Evolutionary conservation across 2,113 vertebrate genomes (phyloP).

Genomic region (Holacanthus passer): DNA sequence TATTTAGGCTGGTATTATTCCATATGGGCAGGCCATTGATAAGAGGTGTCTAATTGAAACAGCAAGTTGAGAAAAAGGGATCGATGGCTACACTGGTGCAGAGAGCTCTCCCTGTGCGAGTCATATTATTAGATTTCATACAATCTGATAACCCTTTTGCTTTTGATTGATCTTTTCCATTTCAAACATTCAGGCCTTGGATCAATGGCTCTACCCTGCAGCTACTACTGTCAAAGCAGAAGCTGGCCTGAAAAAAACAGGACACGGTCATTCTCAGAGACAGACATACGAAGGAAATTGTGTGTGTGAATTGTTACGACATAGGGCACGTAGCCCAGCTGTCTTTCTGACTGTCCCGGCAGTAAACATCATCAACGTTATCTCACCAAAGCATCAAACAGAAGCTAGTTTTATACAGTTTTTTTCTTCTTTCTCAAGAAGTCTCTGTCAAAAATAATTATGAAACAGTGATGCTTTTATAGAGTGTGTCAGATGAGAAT

Average conservation of each 20-base stretch:
- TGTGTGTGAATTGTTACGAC: constrained; percentile 25
- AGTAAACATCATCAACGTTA: background rate
- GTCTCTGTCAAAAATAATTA: constrained; percentile 19
- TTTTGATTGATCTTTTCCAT: constrained; percentile 84
- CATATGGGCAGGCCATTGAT: constrained; percentile 69
- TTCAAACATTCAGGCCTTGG: constrained; percentile 70
- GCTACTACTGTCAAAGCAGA: constrained; percentile 60
- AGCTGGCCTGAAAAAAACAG: constrained; percentile 38
- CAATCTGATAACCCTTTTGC: constrained; percentile 83
- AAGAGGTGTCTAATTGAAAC: constrained; percentile 82
- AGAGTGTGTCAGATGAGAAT: constrained; percentile 48
- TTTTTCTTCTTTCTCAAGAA: background rate
- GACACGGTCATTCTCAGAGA: constrained; percentile 31
- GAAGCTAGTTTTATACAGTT: background rate
- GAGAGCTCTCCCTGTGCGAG: constrained; percentile 76
- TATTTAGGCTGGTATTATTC: constrained; percentile 65
- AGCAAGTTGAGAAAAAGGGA: constrained; percentile 76
- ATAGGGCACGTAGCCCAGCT: background rate
- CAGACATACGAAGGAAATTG: constrained; percentile 17
- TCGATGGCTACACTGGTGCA: constrained; percentile 77
- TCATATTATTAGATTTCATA: constrained; percentile 85
- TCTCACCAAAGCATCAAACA: constrained; percentile 13
- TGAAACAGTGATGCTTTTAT: constrained; percentile 20
- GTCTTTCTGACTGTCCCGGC: background rate
- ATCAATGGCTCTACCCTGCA: constrained; percentile 74